These are phyloP conservation scores for Leptinotarsa undecemlineata DNA, from an alignment of 1,140 invertebrate species.

Conservation along the genomic window DNA sequence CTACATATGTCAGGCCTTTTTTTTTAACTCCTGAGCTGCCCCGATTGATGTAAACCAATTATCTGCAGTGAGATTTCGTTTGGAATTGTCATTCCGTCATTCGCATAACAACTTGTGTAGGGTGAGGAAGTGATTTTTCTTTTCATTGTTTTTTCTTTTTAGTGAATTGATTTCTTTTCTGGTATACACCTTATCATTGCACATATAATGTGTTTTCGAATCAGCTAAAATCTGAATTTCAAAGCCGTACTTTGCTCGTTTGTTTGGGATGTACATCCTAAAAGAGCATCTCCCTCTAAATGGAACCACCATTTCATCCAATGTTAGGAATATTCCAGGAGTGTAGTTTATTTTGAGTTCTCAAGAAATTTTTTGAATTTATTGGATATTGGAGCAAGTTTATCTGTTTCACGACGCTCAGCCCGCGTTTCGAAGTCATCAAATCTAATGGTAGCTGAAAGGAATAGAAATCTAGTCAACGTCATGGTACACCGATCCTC, in stretches of 20 bases:
- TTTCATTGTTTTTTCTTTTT: not conserved
- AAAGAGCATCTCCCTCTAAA: conserved; percentile 14
- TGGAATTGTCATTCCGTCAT: conserved; percentile 30
- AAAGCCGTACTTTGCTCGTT: too few species aligned
- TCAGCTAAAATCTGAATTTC: too few species aligned
- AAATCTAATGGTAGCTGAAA: too few species aligned
- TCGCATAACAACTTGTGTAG: not conserved
- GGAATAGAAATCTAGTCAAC: too few species aligned
- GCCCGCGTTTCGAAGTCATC: too few species aligned
- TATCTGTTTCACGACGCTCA: too few species aligned
- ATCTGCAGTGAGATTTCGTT: conserved; percentile 29
- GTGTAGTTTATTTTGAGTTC: not conserved
- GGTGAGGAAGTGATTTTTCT: conserved; percentile 10
- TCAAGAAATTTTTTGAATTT: too few species aligned
- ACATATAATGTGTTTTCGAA: too few species aligned
- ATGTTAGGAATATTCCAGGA: not conserved
- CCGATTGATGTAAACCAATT: conserved; percentile 44
- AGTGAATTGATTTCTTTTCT: not conserved
- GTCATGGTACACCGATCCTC: conserved; percentile 4
- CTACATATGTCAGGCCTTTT: too few species aligned
- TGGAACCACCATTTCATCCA: conserved; percentile 28
- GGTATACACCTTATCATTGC: too few species aligned
- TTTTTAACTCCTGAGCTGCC: conserved; percentile 37
- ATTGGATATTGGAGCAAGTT: too few species aligned
- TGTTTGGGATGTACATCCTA: not conserved